Conservation (phyloP, 2,113 vertebrate genomes). For the Cercopithecus mona region DNA sequence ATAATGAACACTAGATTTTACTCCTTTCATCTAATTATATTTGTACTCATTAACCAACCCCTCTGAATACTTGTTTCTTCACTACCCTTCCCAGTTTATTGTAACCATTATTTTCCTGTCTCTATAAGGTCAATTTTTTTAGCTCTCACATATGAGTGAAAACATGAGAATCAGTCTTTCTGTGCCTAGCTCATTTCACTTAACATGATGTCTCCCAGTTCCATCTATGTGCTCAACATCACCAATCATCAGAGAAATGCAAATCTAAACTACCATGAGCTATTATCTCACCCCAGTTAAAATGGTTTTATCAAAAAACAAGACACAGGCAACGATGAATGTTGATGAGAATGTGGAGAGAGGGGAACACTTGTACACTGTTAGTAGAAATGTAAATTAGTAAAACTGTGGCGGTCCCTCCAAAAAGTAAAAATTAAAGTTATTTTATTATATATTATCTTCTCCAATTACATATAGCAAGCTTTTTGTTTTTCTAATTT, state of each 20-base stretch:
- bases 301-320: neutral
- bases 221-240: neutral
- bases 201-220: neutral
- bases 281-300: neutral
- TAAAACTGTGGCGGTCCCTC: neutral
- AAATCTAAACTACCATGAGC: neutral
- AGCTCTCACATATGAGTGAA: neutral
- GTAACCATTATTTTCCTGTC: neutral
- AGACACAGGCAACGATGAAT: neutral
- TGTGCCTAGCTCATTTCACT: neutral
- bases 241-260: neutral
- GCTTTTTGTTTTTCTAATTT: conserved; percentile 18
- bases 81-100: neutral
- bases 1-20: neutral
- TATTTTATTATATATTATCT: neutral
- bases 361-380: neutral
- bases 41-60: neutral
- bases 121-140: neutral
- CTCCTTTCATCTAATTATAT: neutral
- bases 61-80: neutral
- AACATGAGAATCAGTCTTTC: neutral
- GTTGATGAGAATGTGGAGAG: neutral
- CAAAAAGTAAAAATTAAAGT: neutral
- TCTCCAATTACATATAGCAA: neutral
- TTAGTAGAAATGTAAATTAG: neutral